Percentiles rank a stretch among this genome's conserved stretches.
Conservation (phyloP, 2,113 vertebrate species). For the Oxyruncus cristatus region DNA sequence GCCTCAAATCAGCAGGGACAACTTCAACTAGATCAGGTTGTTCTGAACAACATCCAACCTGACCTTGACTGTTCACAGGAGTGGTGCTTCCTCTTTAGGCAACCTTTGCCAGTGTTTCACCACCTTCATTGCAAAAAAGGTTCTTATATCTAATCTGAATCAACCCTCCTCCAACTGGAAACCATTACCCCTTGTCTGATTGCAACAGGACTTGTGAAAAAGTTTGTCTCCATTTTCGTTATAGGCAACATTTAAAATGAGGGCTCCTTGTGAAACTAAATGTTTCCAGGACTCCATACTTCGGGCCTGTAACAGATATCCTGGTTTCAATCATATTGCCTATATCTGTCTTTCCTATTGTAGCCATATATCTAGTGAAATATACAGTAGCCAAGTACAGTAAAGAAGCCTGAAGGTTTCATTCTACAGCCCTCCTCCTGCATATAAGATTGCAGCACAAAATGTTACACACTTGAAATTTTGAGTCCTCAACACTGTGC, state of each 20-base stretch:
- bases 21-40: background rate
- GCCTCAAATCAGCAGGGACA: background rate
- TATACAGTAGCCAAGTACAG: background rate
- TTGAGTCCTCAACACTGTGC: background rate
- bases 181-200: background rate
- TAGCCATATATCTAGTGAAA: background rate
- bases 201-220: background rate
- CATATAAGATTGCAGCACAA: background rate
- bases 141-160: background rate
- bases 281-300: background rate
- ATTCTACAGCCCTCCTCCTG: background rate
- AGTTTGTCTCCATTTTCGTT: background rate
- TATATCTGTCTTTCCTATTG: background rate
- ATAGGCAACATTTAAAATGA: background rate
- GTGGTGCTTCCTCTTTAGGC: background rate
- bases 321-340: background rate
- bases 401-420: background rate
- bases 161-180: background rate
- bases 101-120: background rate
- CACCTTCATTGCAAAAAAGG: background rate
- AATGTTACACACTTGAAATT: background rate
- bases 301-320: background rate
- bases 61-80: background rate
- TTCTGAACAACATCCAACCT: background rate
- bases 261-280: background rate